A percentile compares a stretch with the other conserved stretches of the same genome.
Conservation (phyloP, 2,113 vertebrate genomes). For the Epinephelus fuscoguttatus region DNA sequence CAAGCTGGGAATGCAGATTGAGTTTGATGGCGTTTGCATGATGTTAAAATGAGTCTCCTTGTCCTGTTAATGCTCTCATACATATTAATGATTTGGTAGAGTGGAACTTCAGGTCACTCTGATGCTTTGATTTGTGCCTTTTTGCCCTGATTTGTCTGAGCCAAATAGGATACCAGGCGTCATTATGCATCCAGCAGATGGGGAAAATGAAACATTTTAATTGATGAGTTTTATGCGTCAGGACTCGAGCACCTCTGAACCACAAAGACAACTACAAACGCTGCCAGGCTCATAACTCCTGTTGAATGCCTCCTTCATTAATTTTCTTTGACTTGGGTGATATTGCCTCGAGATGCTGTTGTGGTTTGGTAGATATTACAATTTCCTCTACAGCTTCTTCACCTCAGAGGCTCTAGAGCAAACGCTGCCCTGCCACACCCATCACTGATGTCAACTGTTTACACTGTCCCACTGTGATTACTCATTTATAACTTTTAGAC, state of each 20-base stretch:
- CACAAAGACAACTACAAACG: constrained; percentile 13
- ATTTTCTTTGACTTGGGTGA: constrained; percentile 29
- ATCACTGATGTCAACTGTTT: constrained; percentile 5
- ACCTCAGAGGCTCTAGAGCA: constrained; percentile 6
- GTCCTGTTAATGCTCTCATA: constrained; percentile 39
- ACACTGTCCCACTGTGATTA: not conserved
- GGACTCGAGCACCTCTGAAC: constrained; percentile 41
- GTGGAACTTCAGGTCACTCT: constrained; percentile 7
- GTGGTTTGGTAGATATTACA: constrained; percentile 30
- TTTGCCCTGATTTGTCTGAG: not conserved
- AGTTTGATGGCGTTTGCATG: constrained; percentile 38
- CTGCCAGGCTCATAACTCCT: constrained; percentile 27
- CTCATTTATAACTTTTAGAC: not conserved
- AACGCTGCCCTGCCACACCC: constrained; percentile 20
- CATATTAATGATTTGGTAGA: constrained; percentile 32
- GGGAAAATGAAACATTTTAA: constrained; percentile 19
- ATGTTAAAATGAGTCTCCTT: constrained; percentile 28
- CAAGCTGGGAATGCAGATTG: constrained; percentile 45
- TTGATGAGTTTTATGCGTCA: constrained; percentile 43
- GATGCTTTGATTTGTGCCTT: not conserved
- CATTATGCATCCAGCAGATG: constrained; percentile 4
- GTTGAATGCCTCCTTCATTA: not conserved
- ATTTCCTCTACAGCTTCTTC: constrained; percentile 33
- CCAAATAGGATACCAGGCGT: not conserved
- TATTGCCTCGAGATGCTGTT: constrained; percentile 30